These are phyloP conservation scores for Dasyurus viverrinus DNA, from an alignment of 2,113 vertebrate genomes.

Conservation along the genomic window DNA sequence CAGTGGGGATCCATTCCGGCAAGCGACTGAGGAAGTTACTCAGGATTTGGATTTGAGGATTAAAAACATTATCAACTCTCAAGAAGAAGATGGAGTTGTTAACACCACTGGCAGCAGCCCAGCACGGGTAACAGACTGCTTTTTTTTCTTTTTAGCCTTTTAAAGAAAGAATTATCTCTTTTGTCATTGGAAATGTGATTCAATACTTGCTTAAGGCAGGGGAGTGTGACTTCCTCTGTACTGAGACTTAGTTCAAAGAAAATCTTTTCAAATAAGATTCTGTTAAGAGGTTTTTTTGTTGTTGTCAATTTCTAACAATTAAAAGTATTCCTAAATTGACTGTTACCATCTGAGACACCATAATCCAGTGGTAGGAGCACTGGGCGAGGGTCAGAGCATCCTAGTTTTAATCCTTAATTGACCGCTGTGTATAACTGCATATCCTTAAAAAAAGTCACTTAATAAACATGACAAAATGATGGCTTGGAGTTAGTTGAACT, in stretches of 20 bases:
- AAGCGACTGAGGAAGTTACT: constrained; percentile 87
- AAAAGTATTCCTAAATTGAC: background rate
- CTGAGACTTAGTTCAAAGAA: constrained; percentile 60
- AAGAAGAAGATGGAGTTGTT: constrained; percentile 75
- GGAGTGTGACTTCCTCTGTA: constrained; percentile 55
- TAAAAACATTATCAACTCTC: constrained; percentile 86
- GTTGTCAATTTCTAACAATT: background rate
- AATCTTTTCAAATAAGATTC: constrained; percentile 49
- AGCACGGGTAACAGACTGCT: constrained; percentile 88
- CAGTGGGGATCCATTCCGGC: constrained; percentile 85
- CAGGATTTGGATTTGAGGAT: constrained; percentile 90
- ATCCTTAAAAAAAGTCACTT: constrained; percentile 46
- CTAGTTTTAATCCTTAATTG: background rate
- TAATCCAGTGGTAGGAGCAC: background rate
- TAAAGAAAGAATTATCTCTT: constrained; percentile 64
- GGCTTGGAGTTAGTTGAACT: background rate
- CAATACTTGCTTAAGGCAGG: constrained; percentile 54
- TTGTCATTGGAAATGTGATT: constrained; percentile 34
- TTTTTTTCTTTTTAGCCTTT: constrained; percentile 71
- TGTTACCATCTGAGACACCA: background rate
- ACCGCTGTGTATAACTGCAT: background rate
- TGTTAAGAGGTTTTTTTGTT: constrained; percentile 44
- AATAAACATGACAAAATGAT: constrained; percentile 42
- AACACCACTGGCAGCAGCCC: constrained; percentile 90
- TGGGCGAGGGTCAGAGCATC: background rate